A percentile compares a stretch with the other conserved stretches of the same genome.
These are phyloP conservation scores for Ptilorrhoa leucosticta DNA, from an alignment of 2,113 vertebrate genomes.

Conservation along the genomic window DNA sequence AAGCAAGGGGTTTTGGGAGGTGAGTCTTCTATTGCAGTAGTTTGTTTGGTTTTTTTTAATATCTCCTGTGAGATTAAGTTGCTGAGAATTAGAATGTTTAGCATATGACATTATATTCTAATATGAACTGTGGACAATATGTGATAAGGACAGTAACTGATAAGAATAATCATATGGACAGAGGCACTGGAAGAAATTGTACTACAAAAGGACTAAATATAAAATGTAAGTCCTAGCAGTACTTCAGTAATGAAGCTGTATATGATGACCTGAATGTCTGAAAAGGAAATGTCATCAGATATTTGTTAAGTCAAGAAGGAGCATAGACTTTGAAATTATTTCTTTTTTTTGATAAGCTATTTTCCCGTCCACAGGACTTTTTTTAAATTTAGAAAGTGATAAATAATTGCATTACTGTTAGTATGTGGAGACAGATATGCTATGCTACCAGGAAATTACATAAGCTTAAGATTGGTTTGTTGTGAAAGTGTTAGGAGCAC, in stretches of 20 bases:
- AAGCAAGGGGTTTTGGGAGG: not conserved
- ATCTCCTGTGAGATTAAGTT: not conserved
- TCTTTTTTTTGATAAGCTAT: not conserved
- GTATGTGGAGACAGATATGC: not conserved
- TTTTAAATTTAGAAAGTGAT: not conserved
- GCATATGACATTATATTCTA: not conserved
- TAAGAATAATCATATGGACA: not conserved
- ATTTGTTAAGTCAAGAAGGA: not conserved
- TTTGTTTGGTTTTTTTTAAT: not conserved
- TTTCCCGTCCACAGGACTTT: not conserved
- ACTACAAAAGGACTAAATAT: not conserved
- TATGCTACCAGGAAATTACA: constrained; percentile 25
- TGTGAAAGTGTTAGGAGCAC: not conserved
- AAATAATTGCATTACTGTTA: constrained; percentile 9
- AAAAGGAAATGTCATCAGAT: not conserved
- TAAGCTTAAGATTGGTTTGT: not conserved
- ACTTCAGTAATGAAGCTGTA: not conserved
- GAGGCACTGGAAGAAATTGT: not conserved
- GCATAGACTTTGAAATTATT: not conserved
- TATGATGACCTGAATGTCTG: not conserved
- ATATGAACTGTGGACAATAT: not conserved
- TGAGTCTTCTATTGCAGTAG: not conserved
- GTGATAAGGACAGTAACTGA: not conserved
- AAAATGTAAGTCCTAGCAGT: not conserved
- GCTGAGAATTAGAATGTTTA: not conserved